phyloP scores from a whole-genome alignment of 2,888 invertebrate genomes.

The Nephrocerus scutellatus region DNA sequence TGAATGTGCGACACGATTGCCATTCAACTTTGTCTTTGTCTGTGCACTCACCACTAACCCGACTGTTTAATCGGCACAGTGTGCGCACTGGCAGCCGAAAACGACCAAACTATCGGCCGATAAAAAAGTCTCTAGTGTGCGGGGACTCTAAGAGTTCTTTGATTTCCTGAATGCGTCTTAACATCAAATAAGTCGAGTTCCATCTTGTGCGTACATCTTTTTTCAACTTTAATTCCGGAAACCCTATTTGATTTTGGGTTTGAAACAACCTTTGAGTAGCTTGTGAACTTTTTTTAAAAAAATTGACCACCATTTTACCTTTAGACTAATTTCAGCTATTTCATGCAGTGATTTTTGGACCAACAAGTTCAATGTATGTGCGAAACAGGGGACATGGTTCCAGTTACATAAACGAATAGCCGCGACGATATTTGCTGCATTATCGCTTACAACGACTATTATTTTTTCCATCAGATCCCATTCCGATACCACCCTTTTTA shows the following conservation, averaged over 20 bases:
- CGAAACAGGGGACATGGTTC: conserved; percentile 13
- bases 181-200: conserved; percentile 14
- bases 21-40: too few relatives aligned
- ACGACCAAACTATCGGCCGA: too few relatives aligned
- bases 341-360: neutral
- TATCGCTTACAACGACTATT: conserved; percentile 13
- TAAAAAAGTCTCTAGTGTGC: too few relatives aligned
- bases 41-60: too few relatives aligned
- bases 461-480: conserved; percentile 8
- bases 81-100: too few relatives aligned
- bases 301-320: neutral
- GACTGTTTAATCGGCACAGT: too few relatives aligned
- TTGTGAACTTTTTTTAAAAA: neutral
- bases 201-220: conserved; percentile 2
- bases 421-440: conserved; percentile 13
- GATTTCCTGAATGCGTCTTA: conserved; percentile 2
- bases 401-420: conserved; percentile 11
- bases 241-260: neutral
- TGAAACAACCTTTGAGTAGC: neutral
- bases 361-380: conserved; percentile 11
- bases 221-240: conserved; percentile 2
- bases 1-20: too few relatives aligned
- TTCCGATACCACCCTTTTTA: neutral
- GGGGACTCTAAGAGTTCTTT: too few relatives aligned
- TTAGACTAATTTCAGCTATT: neutral